Conservation (phyloP, 2,797 vertebrate species). For the Gastrophryne carolinensis region DNA sequence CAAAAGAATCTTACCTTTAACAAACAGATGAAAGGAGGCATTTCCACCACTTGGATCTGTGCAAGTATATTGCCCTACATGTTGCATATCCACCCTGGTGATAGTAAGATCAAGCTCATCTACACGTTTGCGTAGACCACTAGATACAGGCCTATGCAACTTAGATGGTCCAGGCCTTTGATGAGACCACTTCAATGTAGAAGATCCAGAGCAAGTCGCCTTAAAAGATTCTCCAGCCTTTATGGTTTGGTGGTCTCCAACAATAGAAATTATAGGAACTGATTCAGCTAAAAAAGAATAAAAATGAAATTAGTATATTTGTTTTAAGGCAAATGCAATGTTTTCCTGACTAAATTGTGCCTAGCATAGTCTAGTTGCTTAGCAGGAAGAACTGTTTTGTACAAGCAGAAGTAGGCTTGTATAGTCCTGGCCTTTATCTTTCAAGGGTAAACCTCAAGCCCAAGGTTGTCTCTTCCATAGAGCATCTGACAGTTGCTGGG, state of each 20-base stretch:
- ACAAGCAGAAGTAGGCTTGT: too few relatives aligned
- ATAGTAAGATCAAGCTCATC: constrained; percentile 2
- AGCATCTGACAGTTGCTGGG: too few relatives aligned
- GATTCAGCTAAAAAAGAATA: constrained; percentile 1
- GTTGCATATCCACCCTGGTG: constrained; percentile 60
- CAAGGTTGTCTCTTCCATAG: too few relatives aligned
- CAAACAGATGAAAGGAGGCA: constrained; percentile 84
- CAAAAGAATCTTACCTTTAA: constrained; percentile 80
- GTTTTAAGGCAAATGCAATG: background rate
- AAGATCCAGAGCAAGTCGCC: constrained; percentile 72
- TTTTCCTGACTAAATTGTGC: too few relatives aligned
- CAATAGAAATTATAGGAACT: constrained; percentile 62
- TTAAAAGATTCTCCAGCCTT: constrained; percentile 68
- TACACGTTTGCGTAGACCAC: too few relatives aligned
- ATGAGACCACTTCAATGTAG: constrained; percentile 76
- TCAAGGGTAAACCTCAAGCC: too few relatives aligned
- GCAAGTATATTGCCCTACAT: constrained; percentile 85
- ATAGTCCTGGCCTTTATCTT: too few relatives aligned
- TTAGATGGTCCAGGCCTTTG: constrained; percentile 59
- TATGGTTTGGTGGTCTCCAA: constrained; percentile 67
- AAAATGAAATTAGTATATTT: background rate
- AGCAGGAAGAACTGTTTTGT: too few relatives aligned
- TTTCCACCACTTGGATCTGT: constrained; percentile 54
- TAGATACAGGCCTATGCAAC: constrained; percentile 39
- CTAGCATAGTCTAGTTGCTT: too few relatives aligned